Evolutionary conservation across 2,888 invertebrate genomes (phyloP).

Genomic region (Crossocerus cetratus): DNA sequence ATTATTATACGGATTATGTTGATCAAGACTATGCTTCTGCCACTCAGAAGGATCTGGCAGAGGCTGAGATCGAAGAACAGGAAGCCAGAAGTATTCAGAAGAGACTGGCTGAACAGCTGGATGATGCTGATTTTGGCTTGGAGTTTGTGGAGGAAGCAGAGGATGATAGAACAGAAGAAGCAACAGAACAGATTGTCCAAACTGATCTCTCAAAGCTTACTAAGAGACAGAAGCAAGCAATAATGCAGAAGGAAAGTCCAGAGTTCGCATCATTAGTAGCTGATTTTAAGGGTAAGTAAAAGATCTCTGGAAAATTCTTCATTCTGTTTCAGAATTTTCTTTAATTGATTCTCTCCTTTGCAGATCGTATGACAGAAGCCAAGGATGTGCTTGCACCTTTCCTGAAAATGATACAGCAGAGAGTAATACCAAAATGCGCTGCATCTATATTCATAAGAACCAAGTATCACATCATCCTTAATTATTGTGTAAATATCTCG

Average conservation of each 20-base stretch:
- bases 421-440: conserved; percentile 81
- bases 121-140: conserved; percentile 86
- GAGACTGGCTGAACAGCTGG: conserved; percentile 86
- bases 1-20: conserved; percentile 92
- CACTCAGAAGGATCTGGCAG: conserved; percentile 83
- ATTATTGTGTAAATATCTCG: conserved; percentile 91
- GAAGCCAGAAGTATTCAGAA: conserved; percentile 90
- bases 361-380: conserved; percentile 80
- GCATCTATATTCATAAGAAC: conserved; percentile 85
- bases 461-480: conserved; percentile 83
- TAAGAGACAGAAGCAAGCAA: conserved; percentile 85
- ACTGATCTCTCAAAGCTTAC: conserved; percentile 87
- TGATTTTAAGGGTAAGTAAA: conserved; percentile 85
- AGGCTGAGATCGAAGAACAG: conserved; percentile 88
- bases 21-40: conserved; percentile 88
- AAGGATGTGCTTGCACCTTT: conserved; percentile 84
- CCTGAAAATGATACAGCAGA: conserved; percentile 81
- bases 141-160: conserved; percentile 77
- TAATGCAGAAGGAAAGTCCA: conserved; percentile 91
- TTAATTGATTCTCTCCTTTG: conserved; percentile 22
- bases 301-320: not conserved
- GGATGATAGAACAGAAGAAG: conserved; percentile 69
- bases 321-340: not conserved
- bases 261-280: conserved; percentile 88
- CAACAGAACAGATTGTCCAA: conserved; percentile 81